Conservation (phyloP, 2,888 invertebrate species). For the Tachina fera region DNA sequence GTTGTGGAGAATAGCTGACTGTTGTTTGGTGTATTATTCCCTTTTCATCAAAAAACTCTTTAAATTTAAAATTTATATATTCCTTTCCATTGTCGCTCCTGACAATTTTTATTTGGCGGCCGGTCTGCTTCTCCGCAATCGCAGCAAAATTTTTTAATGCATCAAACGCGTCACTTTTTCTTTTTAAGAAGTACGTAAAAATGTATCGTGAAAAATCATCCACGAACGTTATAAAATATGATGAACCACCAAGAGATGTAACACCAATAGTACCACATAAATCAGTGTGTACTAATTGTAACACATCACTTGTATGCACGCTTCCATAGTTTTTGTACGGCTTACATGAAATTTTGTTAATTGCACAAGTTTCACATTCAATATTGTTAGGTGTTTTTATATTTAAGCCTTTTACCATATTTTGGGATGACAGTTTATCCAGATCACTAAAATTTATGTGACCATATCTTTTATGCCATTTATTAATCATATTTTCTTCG, state of each 20-base stretch:
- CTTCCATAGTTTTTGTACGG: constrained; percentile 2
- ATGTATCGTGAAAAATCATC: too few species aligned
- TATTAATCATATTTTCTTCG: too few species aligned
- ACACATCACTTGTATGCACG: neutral
- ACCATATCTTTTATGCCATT: too few species aligned
- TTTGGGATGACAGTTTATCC: neutral
- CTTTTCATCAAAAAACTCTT: neutral
- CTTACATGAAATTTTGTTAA: neutral
- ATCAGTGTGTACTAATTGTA: too few species aligned
- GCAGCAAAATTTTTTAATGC: neutral
- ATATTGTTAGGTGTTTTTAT: neutral
- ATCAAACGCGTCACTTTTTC: neutral
- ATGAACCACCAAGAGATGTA: too few species aligned
- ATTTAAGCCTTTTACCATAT: neutral
- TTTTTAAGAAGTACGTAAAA: too few species aligned
- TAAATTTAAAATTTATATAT: too few species aligned
- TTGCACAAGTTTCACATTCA: neutral
- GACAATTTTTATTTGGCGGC: too few species aligned
- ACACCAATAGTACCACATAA: too few species aligned
- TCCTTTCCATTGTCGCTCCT: too few species aligned
- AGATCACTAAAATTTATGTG: too few species aligned
- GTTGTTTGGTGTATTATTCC: neutral
- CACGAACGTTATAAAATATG: too few species aligned
- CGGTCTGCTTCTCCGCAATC: neutral
- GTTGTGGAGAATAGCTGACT: neutral